A percentile compares a stretch with the other conserved stretches of the same genome.
Conservation (phyloP, 2,113 vertebrate genomes). For the Sinosuthora webbiana region DNA sequence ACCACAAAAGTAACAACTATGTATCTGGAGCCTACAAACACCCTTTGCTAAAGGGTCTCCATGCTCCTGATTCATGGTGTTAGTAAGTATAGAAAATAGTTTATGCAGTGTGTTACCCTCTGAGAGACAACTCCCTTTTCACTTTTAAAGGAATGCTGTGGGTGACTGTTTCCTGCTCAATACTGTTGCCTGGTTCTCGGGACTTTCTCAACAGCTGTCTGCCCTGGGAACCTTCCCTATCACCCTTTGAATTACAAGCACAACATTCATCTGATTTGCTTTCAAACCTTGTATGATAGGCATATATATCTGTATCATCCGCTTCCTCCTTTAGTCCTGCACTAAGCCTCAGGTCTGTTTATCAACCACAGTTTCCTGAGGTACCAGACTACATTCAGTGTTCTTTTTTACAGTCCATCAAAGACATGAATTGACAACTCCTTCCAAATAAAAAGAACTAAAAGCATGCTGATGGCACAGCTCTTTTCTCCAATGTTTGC, state of each 20-base stretch:
- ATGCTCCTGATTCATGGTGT: neutral
- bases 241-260: neutral
- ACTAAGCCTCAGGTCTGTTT: neutral
- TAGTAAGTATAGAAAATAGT: neutral
- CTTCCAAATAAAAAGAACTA: neutral
- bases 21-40: neutral
- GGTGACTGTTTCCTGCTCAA: neutral
- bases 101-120: neutral
- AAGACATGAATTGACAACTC: neutral
- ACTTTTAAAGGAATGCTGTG: neutral
- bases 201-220: neutral
- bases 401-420: neutral
- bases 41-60: neutral
- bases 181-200: neutral
- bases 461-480: neutral
- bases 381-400: neutral
- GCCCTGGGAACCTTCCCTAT: neutral
- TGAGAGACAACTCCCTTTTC: neutral
- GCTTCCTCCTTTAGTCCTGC: neutral
- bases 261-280: neutral
- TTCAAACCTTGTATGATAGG: neutral
- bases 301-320: neutral
- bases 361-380: neutral
- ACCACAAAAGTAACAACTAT: neutral
- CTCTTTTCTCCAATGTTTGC: neutral